phyloP scores from a whole-genome alignment of 2,797 vertebrate species.

The Anomalospiza imberbis region DNA sequence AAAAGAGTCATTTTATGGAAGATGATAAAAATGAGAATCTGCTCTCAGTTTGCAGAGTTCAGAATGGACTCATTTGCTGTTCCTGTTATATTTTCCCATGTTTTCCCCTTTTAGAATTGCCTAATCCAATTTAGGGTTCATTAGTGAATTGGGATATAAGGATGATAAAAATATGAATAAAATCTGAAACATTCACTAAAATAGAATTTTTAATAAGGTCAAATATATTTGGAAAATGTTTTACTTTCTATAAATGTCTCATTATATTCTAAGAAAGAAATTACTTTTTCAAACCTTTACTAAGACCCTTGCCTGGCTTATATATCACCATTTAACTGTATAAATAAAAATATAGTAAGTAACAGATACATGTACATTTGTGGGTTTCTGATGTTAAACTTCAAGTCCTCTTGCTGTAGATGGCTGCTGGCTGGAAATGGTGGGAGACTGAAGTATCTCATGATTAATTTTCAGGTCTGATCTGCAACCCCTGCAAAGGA shows the following conservation, averaged over 20 bases:
- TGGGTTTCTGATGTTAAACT: neutral
- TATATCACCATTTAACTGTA: no score
- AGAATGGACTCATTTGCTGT: neutral
- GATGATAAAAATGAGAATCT: conserved; percentile 27
- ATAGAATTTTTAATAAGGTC: conserved; percentile 48
- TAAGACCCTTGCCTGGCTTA: neutral
- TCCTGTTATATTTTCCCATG: neutral
- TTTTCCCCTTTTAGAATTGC: conserved; percentile 25
- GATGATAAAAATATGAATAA: conserved; percentile 38
- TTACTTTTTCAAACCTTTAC: neutral
- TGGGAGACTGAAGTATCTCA: neutral
- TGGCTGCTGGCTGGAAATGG: neutral
- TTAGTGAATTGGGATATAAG: conserved; percentile 51
- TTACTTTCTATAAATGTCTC: neutral
- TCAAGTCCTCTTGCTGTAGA: neutral
- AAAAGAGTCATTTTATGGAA: conserved; percentile 3
- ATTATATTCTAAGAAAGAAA: neutral
- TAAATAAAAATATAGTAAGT: neutral
- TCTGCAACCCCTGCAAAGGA: neutral
- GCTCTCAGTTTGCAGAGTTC: conserved; percentile 29
- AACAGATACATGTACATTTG: neutral
- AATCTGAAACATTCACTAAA: conserved; percentile 14
- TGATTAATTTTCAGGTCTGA: neutral
- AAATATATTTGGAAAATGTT: conserved; percentile 45
- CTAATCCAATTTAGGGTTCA: conserved; percentile 43